These are phyloP conservation scores for Heterotilapia buettikoferi DNA, from an alignment of 2,113 vertebrate genomes.

Conservation along the genomic window DNA sequence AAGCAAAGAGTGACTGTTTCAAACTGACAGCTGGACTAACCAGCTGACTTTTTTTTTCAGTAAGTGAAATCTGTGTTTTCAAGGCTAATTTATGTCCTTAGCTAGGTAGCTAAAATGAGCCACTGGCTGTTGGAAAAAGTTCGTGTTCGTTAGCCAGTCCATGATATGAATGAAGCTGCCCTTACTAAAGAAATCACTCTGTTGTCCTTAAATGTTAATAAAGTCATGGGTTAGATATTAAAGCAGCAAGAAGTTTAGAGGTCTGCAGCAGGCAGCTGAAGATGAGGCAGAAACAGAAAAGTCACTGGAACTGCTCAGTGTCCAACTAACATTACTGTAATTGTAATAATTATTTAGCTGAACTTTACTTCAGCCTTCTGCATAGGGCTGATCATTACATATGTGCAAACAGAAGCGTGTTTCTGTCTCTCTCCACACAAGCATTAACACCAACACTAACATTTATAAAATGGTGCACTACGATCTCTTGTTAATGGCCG, in stretches of 20 bases:
- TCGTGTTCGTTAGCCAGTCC: fast-evolving
- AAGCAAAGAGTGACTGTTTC: not conserved
- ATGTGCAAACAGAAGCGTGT: not conserved
- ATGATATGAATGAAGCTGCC: not conserved
- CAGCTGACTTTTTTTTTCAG: not conserved
- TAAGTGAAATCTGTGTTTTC: not conserved
- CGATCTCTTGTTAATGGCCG: not conserved
- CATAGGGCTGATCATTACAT: not conserved
- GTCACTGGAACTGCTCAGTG: not conserved
- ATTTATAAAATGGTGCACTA: not conserved
- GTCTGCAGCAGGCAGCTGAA: not conserved
- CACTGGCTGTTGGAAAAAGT: not conserved
- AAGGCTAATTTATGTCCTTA: not conserved
- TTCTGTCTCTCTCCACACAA: not conserved
- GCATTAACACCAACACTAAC: not conserved
- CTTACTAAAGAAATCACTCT: not conserved
- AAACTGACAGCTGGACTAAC: not conserved
- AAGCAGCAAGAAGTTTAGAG: not conserved
- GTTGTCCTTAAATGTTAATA: not conserved
- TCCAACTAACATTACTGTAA: not conserved
- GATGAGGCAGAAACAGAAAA: not conserved
- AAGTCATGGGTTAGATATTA: not conserved
- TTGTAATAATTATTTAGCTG: not conserved
- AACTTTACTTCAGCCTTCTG: not conserved
- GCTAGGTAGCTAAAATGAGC: not conserved